A percentile compares a stretch with the other conserved stretches of the same genome.
Evolutionary conservation across 2,888 invertebrate species (phyloP).

Genomic region (Aquatica leii): DNA sequence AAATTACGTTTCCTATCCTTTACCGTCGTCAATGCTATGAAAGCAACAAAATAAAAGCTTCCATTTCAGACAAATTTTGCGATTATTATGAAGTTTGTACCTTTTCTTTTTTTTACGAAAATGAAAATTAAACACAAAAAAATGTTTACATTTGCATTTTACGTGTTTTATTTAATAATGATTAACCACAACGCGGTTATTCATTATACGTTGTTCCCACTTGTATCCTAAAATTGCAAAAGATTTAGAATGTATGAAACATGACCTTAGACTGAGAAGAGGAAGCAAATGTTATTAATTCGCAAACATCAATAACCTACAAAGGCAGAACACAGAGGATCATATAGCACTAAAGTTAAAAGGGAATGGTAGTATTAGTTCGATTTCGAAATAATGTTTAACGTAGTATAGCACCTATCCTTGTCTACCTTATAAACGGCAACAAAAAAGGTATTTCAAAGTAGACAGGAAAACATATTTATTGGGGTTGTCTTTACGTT

Average conservation of each 20-base stretch:
- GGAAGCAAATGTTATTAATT: conserved; percentile 44
- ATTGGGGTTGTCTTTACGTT: conserved; percentile 27
- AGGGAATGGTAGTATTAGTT: conserved; percentile 40
- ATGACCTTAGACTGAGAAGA: conserved; percentile 35
- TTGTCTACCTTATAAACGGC: conserved; percentile 23
- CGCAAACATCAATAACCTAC: conserved; percentile 45
- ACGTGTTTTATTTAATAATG: too few species aligned
- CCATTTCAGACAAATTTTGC: conserved; percentile 39
- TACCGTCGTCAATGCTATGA: conserved; percentile 27
- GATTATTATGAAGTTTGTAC: conserved; percentile 43
- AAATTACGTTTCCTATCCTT: conserved; percentile 42
- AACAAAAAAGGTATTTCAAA: conserved; percentile 23
- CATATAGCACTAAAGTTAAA: conserved; percentile 41
- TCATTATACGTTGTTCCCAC: too few species aligned
- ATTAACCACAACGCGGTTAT: too few species aligned
- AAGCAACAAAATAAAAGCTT: conserved; percentile 42
- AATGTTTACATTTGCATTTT: too few species aligned
- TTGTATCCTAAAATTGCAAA: too few species aligned
- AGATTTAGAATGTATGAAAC: conserved; percentile 39
- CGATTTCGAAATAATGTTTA: conserved; percentile 30
- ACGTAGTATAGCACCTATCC: conserved; percentile 17
- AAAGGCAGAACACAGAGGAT: conserved; percentile 43
- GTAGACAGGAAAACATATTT: conserved; percentile 29
- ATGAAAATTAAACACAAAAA: too few species aligned
- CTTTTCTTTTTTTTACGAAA: conserved; percentile 43